These are phyloP conservation scores for Notechis scutatus DNA, from an alignment of 2,113 vertebrate genomes.

Conservation along the genomic window DNA sequence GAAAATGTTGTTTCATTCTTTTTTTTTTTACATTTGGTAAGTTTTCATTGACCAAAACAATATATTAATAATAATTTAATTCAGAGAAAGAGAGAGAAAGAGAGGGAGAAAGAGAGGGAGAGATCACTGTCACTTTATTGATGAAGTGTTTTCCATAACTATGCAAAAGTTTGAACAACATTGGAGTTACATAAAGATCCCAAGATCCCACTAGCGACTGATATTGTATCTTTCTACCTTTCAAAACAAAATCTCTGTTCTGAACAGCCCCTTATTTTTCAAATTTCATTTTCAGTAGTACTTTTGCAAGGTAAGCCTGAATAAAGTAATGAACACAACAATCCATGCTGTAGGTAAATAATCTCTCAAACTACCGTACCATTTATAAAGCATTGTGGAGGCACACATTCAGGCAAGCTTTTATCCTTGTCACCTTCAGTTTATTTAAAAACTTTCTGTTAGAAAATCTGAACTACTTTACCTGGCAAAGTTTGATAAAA, in stretches of 20 bases:
- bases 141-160: not conserved
- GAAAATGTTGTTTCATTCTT: not conserved
- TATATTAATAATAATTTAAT: not conserved
- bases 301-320: slow-evolving; percentile 22
- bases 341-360: not conserved
- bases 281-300: not conserved
- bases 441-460: slow-evolving; percentile 36
- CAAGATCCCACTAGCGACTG: not conserved
- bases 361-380: not conserved
- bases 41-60: not conserved
- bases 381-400: slow-evolving; percentile 22
- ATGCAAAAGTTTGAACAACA: not conserved
- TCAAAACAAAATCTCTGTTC: not conserved
- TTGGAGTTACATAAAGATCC: not conserved
- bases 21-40: not conserved
- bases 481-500: slow-evolving; percentile 49
- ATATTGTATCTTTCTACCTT: not conserved
- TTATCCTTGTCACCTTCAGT: slow-evolving; percentile 32
- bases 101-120: too few relatives aligned
- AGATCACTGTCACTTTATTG: not conserved
- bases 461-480: slow-evolving; percentile 18
- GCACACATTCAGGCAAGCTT: slow-evolving; percentile 6
- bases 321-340: slow-evolving; percentile 21
- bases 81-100: too few relatives aligned
- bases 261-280: not conserved